Evolutionary conservation across 2,888 invertebrate species (phyloP).

Genomic region (Leucania comma): DNA sequence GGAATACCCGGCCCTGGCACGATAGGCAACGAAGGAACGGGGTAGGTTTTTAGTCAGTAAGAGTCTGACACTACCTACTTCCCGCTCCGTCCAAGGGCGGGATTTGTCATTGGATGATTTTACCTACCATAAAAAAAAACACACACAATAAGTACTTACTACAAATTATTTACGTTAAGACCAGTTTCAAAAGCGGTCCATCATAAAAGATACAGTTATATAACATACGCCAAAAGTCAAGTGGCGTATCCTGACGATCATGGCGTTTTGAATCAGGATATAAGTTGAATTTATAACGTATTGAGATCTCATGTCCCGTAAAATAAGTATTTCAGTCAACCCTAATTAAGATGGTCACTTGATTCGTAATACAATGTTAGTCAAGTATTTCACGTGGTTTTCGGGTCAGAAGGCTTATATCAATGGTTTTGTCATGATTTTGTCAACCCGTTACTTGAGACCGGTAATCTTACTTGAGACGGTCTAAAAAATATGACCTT

Average conservation of each 20-base stretch:
- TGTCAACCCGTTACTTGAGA: slow-evolving; percentile 22
- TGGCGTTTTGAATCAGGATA: slow-evolving; percentile 17
- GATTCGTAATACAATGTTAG: slow-evolving; percentile 31
- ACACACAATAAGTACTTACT: too few relatives aligned
- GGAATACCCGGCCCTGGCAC: too few relatives aligned
- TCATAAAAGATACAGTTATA: not conserved
- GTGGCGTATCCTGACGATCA: slow-evolving; percentile 24
- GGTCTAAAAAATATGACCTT: not conserved
- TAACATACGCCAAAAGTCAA: slow-evolving; percentile 9
- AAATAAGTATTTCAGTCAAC: slow-evolving; percentile 42
- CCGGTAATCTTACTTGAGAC: not conserved
- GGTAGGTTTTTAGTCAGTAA: too few relatives aligned
- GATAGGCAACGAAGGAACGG: too few relatives aligned
- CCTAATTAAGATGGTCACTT: slow-evolving; percentile 60
- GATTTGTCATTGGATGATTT: too few relatives aligned
- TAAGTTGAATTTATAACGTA: slow-evolving; percentile 37
- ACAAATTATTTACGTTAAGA: not conserved
- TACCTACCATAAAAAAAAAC: too few relatives aligned
- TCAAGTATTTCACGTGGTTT: slow-evolving; percentile 3
- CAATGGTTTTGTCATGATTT: slow-evolving; percentile 10
- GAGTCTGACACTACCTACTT: too few relatives aligned
- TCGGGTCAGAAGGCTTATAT: not conserved
- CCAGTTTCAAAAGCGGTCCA: not conserved
- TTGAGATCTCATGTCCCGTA: slow-evolving; percentile 47
- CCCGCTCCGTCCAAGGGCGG: too few relatives aligned